Evolutionary conservation across 1,140 invertebrate genomes (phyloP).

Genomic region (Formica exsecta): DNA sequence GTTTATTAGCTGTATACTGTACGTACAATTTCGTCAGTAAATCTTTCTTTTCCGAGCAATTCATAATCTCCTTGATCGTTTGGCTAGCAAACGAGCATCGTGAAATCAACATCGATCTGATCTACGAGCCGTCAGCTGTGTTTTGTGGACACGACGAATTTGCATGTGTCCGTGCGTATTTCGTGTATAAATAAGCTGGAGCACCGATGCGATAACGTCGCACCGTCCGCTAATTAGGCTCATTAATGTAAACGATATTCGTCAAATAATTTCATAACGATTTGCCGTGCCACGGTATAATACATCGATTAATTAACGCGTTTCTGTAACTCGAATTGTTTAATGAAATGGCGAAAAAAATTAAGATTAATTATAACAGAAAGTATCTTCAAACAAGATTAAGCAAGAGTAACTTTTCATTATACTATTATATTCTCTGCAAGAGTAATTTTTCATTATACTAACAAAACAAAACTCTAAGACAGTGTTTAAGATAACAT

Average conservation of each 20-base stretch:
- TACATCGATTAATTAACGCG: neutral
- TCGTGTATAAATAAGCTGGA: neutral
- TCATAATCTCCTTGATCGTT: neutral
- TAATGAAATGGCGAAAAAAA: neutral
- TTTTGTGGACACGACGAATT: conserved; percentile 26
- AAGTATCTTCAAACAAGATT: neutral
- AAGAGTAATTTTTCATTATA: neutral
- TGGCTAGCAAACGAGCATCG: neutral
- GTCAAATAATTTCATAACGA: neutral
- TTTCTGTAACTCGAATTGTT: neutral
- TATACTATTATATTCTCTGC: neutral
- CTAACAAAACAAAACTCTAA: neutral
- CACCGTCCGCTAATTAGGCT: neutral
- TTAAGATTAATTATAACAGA: neutral
- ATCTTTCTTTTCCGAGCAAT: conserved; percentile 5
- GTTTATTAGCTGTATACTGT: neutral
- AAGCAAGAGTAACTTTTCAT: neutral
- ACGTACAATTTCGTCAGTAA: neutral
- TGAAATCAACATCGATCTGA: conserved; percentile 40
- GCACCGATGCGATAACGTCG: neutral
- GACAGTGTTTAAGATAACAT: neutral
- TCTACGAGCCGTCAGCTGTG: conserved; percentile 63
- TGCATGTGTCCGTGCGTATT: neutral
- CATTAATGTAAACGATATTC: neutral
- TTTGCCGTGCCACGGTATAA: neutral